These are phyloP conservation scores for Moxostoma hubbsi DNA, from an alignment of 2,797 vertebrate genomes.

Conservation along the genomic window DNA sequence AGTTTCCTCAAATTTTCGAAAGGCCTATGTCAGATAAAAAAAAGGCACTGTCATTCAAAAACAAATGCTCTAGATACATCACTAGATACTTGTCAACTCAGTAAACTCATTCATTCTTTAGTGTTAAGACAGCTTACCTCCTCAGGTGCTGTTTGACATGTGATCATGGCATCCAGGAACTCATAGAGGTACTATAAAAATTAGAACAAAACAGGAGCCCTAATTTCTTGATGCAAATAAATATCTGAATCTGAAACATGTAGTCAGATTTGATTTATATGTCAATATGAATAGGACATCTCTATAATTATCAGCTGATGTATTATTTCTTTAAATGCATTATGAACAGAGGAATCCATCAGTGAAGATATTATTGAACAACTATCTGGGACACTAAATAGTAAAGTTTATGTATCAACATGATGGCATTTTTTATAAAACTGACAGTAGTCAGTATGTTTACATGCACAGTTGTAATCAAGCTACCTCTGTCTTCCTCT, in stretches of 20 bases:
- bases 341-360: neutral
- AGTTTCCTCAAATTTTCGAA: constrained; percentile 89
- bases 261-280: neutral
- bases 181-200: constrained; percentile 86
- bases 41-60: neutral
- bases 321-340: constrained; percentile 32
- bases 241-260: too few relatives aligned
- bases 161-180: constrained; percentile 91
- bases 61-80: neutral
- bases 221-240: neutral
- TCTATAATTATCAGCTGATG: constrained; percentile 19
- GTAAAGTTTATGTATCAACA: constrained; percentile 3
- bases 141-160: constrained; percentile 92
- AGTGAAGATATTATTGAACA: neutral
- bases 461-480: too few relatives aligned
- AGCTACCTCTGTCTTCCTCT: too few relatives aligned
- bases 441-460: neutral
- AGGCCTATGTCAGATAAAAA: constrained; percentile 74
- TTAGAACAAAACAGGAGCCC: constrained; percentile 17
- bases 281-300: neutral
- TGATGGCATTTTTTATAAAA: constrained; percentile 14
- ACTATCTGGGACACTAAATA: constrained; percentile 11
- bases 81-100: neutral
- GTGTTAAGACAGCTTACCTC: constrained; percentile 74
- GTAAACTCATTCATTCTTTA: neutral